These are phyloP conservation scores for Columba guinea DNA, from an alignment of 2,797 vertebrate species.

Conservation along the genomic window DNA sequence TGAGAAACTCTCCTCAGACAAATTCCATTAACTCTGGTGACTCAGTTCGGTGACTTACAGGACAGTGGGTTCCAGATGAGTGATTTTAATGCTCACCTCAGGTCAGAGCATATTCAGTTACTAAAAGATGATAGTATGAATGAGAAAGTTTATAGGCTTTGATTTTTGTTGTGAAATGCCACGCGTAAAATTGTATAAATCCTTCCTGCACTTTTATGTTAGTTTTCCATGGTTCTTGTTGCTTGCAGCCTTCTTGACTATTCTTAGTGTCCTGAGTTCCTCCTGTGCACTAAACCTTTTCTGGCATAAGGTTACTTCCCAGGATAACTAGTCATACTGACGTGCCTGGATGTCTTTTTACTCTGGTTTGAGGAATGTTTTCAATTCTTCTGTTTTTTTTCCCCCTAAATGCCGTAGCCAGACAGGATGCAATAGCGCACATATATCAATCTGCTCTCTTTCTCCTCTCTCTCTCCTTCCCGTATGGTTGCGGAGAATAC, in stretches of 20 bases:
- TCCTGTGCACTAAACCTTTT: constrained; percentile 31
- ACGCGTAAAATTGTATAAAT: neutral
- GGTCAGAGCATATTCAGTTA: neutral
- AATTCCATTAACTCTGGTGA: constrained; percentile 7
- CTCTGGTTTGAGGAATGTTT: neutral
- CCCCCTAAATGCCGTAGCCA: neutral
- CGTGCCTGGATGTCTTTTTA: neutral
- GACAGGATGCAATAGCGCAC: neutral
- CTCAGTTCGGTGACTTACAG: constrained; percentile 11
- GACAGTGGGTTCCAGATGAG: constrained; percentile 9
- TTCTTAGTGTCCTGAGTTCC: constrained; percentile 56
- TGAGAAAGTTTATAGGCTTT: neutral
- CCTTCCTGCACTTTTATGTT: neutral
- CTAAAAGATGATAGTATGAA: neutral
- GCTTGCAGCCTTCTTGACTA: constrained; percentile 36
- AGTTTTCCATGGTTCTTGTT: neutral
- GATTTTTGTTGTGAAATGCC: neutral
- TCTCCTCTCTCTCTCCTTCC: neutral
- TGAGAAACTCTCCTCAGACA: constrained; percentile 20
- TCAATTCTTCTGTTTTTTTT: neutral
- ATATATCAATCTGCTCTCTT: neutral
- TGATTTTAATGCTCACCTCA: constrained; percentile 10
- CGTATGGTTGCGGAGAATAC: constrained; percentile 20
- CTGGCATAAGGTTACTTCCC: neutral
- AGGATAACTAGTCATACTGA: neutral